Percentiles rank a stretch among this genome's conserved stretches.
phyloP scores from a whole-genome alignment of 2,113 vertebrate genomes.

The Xenopus laevis region DNA sequence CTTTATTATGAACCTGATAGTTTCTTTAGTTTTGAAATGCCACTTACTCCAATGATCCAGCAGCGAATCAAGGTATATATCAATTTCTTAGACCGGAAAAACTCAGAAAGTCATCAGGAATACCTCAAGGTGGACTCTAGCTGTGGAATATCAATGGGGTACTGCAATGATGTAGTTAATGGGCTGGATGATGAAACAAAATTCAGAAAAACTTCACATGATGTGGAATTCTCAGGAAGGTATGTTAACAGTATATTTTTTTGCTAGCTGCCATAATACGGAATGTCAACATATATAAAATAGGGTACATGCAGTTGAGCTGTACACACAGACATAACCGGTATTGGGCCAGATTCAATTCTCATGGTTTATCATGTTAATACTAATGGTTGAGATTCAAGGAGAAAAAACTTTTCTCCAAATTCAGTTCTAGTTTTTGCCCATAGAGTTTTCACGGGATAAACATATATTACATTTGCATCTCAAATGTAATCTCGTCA shows the following conservation, averaged over 20 bases:
- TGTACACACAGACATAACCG: too few relatives aligned
- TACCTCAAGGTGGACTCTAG: constrained; percentile 60
- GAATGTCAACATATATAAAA: too few relatives aligned
- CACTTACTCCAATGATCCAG: constrained; percentile 85
- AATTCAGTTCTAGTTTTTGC: too few relatives aligned
- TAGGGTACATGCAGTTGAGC: too few relatives aligned
- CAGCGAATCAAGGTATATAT: constrained; percentile 79
- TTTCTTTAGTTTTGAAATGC: constrained; percentile 78
- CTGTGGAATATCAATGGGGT: constrained; percentile 50
- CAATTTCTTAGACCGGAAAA: constrained; percentile 68
- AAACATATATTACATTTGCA: too few relatives aligned
- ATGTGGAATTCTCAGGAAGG: constrained; percentile 61
- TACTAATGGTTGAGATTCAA: too few relatives aligned
- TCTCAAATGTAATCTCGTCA: too few relatives aligned
- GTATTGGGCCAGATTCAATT: too few relatives aligned
- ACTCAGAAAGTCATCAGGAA: constrained; percentile 56
- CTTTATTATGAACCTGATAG: constrained; percentile 74
- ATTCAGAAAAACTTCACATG: constrained; percentile 48
- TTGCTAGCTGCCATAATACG: too few relatives aligned
- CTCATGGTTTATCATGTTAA: too few relatives aligned
- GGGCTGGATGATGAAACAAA: constrained; percentile 53
- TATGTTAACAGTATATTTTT: constrained; percentile 45
- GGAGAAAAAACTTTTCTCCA: too few relatives aligned
- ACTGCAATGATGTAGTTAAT: constrained; percentile 43
- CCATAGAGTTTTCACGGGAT: too few relatives aligned